A percentile compares a stretch with the other conserved stretches of the same genome.
Conservation (phyloP, 2,888 invertebrate species). For the Phyllotreta striolata region DNA sequence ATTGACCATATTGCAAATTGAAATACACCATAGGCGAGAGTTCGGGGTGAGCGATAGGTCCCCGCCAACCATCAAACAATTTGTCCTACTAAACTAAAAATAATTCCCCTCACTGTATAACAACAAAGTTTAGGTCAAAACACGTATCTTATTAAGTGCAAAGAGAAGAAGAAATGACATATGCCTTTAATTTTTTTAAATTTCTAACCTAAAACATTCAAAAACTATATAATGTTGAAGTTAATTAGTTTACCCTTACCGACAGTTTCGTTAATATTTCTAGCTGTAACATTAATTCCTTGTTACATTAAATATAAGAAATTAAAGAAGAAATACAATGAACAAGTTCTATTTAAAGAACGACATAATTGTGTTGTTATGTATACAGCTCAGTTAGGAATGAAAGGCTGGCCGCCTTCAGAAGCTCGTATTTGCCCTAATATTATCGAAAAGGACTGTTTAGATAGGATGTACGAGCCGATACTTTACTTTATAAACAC, state of each 20-base stretch:
- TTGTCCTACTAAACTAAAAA: too few relatives aligned
- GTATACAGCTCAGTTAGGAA: slow-evolving; percentile 44
- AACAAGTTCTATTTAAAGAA: slow-evolving; percentile 45
- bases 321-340: slow-evolving; percentile 42
- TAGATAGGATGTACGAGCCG: slow-evolving; percentile 48
- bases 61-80: too few relatives aligned
- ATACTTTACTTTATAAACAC: slow-evolving; percentile 53
- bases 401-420: slow-evolving; percentile 49
- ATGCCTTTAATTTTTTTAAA: too few relatives aligned
- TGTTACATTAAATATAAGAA: slow-evolving; percentile 45
- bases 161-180: too few relatives aligned
- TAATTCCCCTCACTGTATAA: too few relatives aligned
- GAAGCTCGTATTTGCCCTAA: slow-evolving; percentile 27
- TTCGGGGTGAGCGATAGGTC: too few relatives aligned
- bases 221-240: too few relatives aligned
- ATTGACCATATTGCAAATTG: too few relatives aligned
- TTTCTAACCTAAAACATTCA: too few relatives aligned
- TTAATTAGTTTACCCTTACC: not conserved
- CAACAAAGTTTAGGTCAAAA: too few relatives aligned
- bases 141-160: too few relatives aligned
- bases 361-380: slow-evolving; percentile 55
- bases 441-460: slow-evolving; percentile 37
- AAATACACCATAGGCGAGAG: too few relatives aligned
- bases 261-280: slow-evolving; percentile 26
- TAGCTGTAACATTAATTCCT: slow-evolving; percentile 39